Percentiles rank a stretch among this genome's conserved stretches.
Conservation (phyloP, 2,888 invertebrate genomes). For the Callosobruchus maculatus region DNA sequence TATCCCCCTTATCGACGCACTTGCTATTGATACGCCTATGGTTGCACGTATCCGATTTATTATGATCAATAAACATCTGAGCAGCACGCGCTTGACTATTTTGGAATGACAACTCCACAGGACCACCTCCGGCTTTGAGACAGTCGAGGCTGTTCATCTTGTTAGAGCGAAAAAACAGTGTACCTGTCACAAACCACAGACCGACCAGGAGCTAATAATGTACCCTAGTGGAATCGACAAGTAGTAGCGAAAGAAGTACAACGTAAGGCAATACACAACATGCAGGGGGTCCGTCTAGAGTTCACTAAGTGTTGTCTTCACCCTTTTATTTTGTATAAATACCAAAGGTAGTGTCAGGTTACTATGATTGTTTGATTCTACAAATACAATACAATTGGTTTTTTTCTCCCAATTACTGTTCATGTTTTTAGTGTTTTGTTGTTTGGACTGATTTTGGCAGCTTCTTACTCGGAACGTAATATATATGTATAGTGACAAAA, state of each 20-base stretch:
- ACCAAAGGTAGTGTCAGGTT: too few species aligned
- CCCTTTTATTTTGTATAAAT: too few species aligned
- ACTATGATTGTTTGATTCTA: too few species aligned
- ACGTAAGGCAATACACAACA: background rate
- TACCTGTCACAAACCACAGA: background rate
- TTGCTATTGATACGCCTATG: background rate
- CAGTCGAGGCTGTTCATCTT: background rate
- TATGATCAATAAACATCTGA: constrained; percentile 33
- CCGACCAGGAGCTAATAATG: background rate
- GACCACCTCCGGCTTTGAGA: constrained; percentile 11
- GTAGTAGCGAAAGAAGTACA: background rate
- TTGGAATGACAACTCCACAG: constrained; percentile 21
- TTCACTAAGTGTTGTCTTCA: too few species aligned
- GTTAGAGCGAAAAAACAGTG: background rate
- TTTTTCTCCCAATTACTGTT: too few species aligned
- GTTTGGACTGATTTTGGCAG: too few species aligned
- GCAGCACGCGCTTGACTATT: constrained; percentile 26
- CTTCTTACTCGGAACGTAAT: too few species aligned
- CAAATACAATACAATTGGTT: too few species aligned
- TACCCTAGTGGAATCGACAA: background rate
- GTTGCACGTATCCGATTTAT: constrained; percentile 27
- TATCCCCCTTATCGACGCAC: too few species aligned
- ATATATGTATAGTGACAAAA: too few species aligned
- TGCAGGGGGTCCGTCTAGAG: too few species aligned
- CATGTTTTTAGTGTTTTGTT: too few species aligned